Evolutionary conservation across 2,888 invertebrate species (phyloP).

Genomic region (Nyleta sp.): DNA sequence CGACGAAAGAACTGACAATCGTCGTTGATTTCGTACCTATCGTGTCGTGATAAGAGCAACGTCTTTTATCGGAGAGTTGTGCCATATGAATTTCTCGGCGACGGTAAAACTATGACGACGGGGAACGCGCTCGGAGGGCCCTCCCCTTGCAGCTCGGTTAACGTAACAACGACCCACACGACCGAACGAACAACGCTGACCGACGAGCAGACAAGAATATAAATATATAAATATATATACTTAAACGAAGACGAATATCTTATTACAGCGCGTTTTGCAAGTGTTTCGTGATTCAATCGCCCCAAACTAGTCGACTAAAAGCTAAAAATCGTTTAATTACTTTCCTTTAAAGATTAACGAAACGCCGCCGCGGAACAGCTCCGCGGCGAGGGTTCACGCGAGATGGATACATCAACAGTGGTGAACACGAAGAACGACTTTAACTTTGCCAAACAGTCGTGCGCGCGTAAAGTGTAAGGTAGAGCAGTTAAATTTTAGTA

Average conservation of each 20-base stretch:
- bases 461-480: constrained; percentile 74
- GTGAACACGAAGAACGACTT: constrained; percentile 70
- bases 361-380: constrained; percentile 12
- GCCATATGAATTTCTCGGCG: constrained; percentile 59
- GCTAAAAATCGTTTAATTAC: constrained; percentile 36
- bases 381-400: constrained; percentile 29
- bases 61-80: constrained; percentile 49
- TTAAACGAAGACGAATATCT: constrained; percentile 47
- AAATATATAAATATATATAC: constrained; percentile 64
- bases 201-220: constrained; percentile 41
- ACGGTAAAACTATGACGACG: constrained; percentile 42
- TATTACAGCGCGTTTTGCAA: constrained; percentile 53
- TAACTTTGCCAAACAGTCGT: constrained; percentile 75
- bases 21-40: constrained; percentile 58
- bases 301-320: constrained; percentile 59
- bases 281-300: constrained; percentile 54
- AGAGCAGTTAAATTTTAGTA: constrained; percentile 75
- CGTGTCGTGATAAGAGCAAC: constrained; percentile 47
- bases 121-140: constrained; percentile 8
- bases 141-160: constrained; percentile 15
- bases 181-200: not conserved
- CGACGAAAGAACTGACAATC: constrained; percentile 49
- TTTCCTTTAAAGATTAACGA: constrained; percentile 9
- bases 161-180: not conserved
- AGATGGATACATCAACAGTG: constrained; percentile 27